Percentiles rank a stretch among this genome's conserved stretches.
These are phyloP conservation scores for Pterophyllum scalare DNA, from an alignment of 2,113 vertebrate species.

Conservation along the genomic window DNA sequence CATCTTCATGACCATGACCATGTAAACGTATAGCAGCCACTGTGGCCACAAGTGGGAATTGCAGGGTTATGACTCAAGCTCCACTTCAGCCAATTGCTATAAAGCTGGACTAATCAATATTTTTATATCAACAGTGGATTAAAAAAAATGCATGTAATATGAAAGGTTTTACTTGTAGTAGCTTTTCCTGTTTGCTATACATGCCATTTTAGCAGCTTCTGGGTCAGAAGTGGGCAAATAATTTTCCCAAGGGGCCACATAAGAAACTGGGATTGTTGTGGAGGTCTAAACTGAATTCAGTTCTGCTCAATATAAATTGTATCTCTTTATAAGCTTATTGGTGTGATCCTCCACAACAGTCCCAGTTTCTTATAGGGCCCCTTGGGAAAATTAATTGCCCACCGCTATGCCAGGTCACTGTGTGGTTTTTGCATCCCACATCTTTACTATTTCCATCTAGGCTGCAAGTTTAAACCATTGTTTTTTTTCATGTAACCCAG, in stretches of 20 bases:
- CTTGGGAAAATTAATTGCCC: neutral
- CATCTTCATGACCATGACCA: neutral
- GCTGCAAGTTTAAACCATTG: neutral
- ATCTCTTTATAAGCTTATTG: too few species aligned
- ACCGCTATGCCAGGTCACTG: neutral
- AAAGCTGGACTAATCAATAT: neutral
- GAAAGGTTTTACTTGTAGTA: neutral
- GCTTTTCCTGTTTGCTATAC: neutral
- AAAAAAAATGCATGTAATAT: neutral
- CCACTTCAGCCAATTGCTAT: neutral
- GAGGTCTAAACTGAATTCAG: neutral
- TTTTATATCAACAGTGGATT: neutral
- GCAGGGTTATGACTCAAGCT: neutral
- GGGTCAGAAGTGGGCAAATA: neutral
- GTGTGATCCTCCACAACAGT: neutral
- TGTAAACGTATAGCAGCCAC: neutral
- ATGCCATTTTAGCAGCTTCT: neutral
- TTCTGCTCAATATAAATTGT: too few species aligned
- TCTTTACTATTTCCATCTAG: neutral
- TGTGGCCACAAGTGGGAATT: slow-evolving; percentile 3
- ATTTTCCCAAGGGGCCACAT: neutral
- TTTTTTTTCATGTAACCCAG: neutral
- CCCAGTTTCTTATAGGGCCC: neutral
- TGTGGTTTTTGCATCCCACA: neutral
- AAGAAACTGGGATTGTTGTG: neutral